phyloP scores from a whole-genome alignment of 2,113 vertebrate species.

The Siniperca chuatsi region DNA sequence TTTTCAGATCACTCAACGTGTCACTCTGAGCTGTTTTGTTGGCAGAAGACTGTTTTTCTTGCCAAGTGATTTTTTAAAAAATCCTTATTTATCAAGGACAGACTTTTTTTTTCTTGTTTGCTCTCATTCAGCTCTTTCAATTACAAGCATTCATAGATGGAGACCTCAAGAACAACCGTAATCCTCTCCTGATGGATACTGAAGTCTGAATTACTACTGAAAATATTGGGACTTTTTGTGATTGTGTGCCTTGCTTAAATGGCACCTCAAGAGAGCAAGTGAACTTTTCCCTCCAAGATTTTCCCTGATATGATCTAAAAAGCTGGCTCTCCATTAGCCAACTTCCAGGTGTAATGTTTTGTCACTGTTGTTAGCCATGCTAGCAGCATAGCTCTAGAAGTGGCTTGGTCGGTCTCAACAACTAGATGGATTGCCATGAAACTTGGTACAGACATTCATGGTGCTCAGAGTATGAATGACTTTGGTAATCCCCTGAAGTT shows the following conservation, averaged over 20 bases:
- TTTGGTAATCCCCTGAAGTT: too few species aligned
- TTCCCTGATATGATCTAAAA: neutral
- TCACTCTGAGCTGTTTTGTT: slow-evolving; percentile 29
- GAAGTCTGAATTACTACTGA: neutral
- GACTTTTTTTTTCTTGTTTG: slow-evolving; percentile 22
- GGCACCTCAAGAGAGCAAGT: neutral
- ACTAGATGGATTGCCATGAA: neutral
- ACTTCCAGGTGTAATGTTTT: slow-evolving; percentile 5
- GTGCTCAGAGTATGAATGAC: neutral
- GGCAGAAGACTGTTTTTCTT: slow-evolving; percentile 22
- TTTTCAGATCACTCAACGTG: slow-evolving; percentile 71
- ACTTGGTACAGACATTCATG: neutral
- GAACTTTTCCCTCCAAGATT: neutral
- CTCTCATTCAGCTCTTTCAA: neutral
- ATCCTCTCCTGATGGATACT: neutral
- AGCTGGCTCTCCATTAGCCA: neutral
- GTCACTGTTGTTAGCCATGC: neutral
- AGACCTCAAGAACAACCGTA: neutral
- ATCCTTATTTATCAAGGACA: slow-evolving; percentile 43
- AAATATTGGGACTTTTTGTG: neutral
- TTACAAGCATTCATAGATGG: neutral
- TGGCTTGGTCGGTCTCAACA: too few species aligned
- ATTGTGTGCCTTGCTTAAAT: neutral
- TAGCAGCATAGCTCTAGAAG: neutral
- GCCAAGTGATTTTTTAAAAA: neutral